Evolutionary conservation across 2,888 invertebrate genomes (phyloP), one percentile per base, ranked within the genome.

Genomic region (Cecidostiba fungosa): DNA sequence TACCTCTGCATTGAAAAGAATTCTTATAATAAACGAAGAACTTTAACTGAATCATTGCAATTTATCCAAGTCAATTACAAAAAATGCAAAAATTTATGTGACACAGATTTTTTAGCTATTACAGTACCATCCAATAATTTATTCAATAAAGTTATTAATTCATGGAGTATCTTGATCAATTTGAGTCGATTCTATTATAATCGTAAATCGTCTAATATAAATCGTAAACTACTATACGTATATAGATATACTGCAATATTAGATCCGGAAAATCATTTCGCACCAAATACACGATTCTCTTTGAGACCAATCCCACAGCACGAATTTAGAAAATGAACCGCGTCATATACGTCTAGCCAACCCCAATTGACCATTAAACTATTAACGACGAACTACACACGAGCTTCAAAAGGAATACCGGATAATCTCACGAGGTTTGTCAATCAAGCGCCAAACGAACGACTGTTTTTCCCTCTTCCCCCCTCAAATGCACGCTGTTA

Each of bases 281-380:
- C 26, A 29, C 16, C 5, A 0, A 12, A 29, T 66, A 26, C 29
- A n/a, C 4, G 3, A 66, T 66, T 66, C 62, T 23, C 62, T 62
- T 62, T 62, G 62, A 12, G n/a, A 59, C 10, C 19, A 12, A 6
- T 19, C n/a, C 14, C 23, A 23, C 6, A 62, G n/a, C 39, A 39
- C 32, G 39, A 36, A 62, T 39, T 77, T 77, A n/a, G 77, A 77
- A 77, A 77, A 62, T 39, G 14, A 62, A 43, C 62, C 39, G 39
- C 77, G 14, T 26, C n/a, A 1, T 39, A 39, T 43, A 62, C 59
- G 32, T 19, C 5, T 47, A 26, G 59, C 14, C 26, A 43, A 8
- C 8, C 23, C 62, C 4, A 16, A 77, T 66, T 47, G 39, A 39
- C 66, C 39, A 16, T 77, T 66, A 16, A 77, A 77, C 47, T 66